Base-by-base conservation (phyloP, 2,113 vertebrate genomes). In the Rattus norvegicus region DNA sequence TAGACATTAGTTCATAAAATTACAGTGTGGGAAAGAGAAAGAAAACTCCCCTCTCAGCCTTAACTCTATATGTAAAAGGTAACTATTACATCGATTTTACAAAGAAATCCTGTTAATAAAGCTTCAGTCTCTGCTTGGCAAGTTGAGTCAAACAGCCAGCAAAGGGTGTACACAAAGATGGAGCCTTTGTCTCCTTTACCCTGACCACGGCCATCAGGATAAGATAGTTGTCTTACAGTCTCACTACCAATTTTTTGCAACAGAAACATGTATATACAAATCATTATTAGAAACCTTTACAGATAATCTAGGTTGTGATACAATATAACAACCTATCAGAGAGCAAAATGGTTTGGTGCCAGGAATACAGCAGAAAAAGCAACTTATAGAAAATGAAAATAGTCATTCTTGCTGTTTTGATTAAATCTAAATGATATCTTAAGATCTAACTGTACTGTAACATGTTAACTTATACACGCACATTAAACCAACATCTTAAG, bases 381-480 rank as follows among this genome's bases (percentile, higher is more conserved):
- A 93, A 95, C 7, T 63, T 80, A 93, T 0, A 90, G 84, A 89
- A 95, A 96, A 91, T 70, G 26, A 69, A 96, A 93, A 88, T 49
- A 39, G 39, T 70, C 52, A 86, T 54, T 92, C 90, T 54, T 94
- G 75, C 36, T 87, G 3, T 63, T 39, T 96, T 95, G 30, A 89
- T 90, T 84, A 79, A 95, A 90, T 63, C 63, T 70, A 85, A 86
- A 47, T 88, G 84, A 88, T 54, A 94, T 5, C 22, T 63, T 43
- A 90, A 95, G 59, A 77, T 17, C 54, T 47, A 96, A 90, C 20
- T 67, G 61, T 83, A 81, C 30, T 77, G 2, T 70, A 95, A 65
- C 59, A 83, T 20, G 4, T 24, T 86, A 93, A 89, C 70, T 94
- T 76, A 91, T 72, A 52, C 59, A 97, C 83, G 75, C 61, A 88